Base-by-base conservation (phyloP, 92 coral and sea anemone genomes). In the Palythoa heliodiscus region DNA sequence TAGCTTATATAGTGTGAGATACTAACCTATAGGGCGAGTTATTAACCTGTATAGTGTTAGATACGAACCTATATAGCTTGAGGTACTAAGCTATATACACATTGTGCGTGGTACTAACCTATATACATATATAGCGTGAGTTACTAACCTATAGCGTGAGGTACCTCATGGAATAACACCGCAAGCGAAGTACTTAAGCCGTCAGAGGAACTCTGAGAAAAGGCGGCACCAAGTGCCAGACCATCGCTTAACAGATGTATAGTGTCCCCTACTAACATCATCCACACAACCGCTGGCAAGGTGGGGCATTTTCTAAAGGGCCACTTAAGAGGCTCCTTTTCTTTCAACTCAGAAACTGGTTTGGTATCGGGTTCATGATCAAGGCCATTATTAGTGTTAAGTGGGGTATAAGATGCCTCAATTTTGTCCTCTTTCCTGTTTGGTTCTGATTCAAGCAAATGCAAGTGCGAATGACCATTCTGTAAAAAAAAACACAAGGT, bases 101-200 rank as follows among this genome's bases (percentile, higher is more conserved):
- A 29, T 29, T 29, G 35, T 29, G 35, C 35, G 35, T 29, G 35
- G 35, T 29, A 29, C 35, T 29, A 29, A 29, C 35, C 35, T 29
- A 29, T 29, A 29, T 29, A 29, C 35, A 29, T 29, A 29, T 3
- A 43, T 15, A 16, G n/a, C 13, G 64, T 74, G 14, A 17, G 72
- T 8, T 35, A 20, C 89, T 24, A 55, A 91, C 96, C 96, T 76
- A 91, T 89, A 50, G 83, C 93, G 61, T 93, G 93, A 4, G 97
- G 97, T 6, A 91, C 90, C 29, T 93, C 97, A 68, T 93, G 97
- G 58, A 91, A 93, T 5, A 93, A 78, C 52, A 93, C 97, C 2
- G 97, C 97, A n/a, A 93, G 88, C 52, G 97, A 91, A 16, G 97
- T 93, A 24, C 96, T 93, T 0, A 93, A 87, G 11, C 97, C 97